These are phyloP conservation scores for Hyperopisus bebe DNA, from an alignment of 2,113 vertebrate genomes.

Conservation along the genomic window DNA sequence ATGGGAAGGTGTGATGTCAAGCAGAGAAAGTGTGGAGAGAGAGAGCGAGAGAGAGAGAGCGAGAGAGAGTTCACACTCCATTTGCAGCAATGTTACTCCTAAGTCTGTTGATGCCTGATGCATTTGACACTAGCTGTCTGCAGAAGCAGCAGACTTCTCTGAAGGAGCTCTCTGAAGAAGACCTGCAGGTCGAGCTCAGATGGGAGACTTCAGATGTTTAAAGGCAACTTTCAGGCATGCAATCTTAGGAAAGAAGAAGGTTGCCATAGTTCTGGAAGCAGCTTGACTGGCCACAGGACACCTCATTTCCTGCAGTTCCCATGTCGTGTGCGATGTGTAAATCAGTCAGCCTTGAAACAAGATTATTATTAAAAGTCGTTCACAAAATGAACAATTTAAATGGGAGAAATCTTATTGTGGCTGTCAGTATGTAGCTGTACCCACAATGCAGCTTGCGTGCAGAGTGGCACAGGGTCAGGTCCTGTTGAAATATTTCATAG, in stretches of 20 bases:
- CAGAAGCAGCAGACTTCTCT: background rate
- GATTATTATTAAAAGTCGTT: background rate
- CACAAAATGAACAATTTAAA: background rate
- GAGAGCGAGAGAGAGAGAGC: background rate
- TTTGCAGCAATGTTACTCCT: background rate
- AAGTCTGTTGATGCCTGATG: background rate
- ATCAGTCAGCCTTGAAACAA: background rate
- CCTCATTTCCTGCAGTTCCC: background rate
- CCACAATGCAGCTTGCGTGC: background rate
- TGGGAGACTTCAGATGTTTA: background rate
- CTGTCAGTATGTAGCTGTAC: background rate
- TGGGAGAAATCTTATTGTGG: background rate
- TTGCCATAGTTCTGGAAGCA: background rate
- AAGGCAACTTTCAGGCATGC: background rate
- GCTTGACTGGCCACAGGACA: background rate
- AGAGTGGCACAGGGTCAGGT: background rate
- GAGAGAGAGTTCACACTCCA: background rate
- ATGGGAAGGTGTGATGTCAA: background rate
- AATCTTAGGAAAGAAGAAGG: background rate
- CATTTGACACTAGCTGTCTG: background rate
- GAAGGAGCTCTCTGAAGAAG: background rate
- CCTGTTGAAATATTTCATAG: background rate
- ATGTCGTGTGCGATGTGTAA: background rate
- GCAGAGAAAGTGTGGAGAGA: background rate
- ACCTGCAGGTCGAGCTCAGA: background rate